A percentile compares a stretch with the other conserved stretches of the same genome.
Conservation (phyloP, 2,888 invertebrate genomes). For the Drosophila nr. medialis region DNA sequence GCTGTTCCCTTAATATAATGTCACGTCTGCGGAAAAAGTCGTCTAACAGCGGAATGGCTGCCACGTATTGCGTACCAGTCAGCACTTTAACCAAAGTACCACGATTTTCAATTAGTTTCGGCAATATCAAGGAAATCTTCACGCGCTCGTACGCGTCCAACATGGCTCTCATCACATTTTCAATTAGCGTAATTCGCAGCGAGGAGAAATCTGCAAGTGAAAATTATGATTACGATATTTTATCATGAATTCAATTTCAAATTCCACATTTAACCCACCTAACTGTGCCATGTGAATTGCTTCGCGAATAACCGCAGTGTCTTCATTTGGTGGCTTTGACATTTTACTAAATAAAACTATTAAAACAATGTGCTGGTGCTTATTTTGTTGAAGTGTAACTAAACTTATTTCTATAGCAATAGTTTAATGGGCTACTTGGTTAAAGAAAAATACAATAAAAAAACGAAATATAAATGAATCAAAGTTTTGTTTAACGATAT, state of each 20-base stretch:
- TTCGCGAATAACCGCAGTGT: neutral
- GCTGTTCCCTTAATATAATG: conserved; percentile 38
- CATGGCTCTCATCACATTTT: conserved; percentile 35
- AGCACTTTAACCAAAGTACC: conserved; percentile 10
- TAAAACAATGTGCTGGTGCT: neutral
- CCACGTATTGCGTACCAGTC: conserved; percentile 34
- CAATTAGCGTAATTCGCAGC: conserved; percentile 41
- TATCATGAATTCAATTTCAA: neutral
- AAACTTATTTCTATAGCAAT: neutral
- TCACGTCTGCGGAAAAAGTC: conserved; percentile 48
- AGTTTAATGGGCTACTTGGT: conserved; percentile 3
- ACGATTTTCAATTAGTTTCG: conserved; percentile 47
- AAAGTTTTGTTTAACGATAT: neutral
- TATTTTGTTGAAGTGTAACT: neutral
- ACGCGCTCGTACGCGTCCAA: conserved; percentile 49
- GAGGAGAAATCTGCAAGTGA: conserved; percentile 47
- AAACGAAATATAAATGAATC: neutral
- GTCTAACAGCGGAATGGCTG: conserved; percentile 41
- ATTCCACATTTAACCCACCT: conserved; percentile 10
- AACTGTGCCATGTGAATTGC: conserved; percentile 8
- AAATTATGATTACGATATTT: neutral
- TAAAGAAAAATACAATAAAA: neutral
- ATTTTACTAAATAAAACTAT: conserved; percentile 6
- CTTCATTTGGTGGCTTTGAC: neutral
- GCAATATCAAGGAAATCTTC: conserved; percentile 62